Conservation (phyloP, 2,888 invertebrate genomes). For the Copidosoma aretas region DNA sequence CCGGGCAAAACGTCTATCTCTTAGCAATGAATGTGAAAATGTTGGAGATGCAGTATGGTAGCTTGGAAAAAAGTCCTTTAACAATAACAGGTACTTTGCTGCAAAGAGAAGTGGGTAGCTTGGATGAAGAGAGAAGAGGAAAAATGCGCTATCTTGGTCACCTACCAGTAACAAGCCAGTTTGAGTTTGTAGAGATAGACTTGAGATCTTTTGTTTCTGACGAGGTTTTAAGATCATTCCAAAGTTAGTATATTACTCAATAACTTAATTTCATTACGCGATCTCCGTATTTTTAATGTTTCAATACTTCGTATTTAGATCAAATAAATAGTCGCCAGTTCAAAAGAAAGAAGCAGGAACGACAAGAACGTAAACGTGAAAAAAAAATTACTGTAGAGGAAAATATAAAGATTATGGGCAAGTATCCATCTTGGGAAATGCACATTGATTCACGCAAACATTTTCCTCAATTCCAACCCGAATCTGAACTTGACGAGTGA, state of each 20-base stretch:
- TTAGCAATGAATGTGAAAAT: conserved; percentile 90
- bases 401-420: conserved; percentile 72
- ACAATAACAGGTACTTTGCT: conserved; percentile 78
- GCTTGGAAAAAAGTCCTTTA: conserved; percentile 78
- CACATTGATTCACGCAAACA: conserved; percentile 72
- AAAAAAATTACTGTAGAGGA: conserved; percentile 77
- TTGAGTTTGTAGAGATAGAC: conserved; percentile 88
- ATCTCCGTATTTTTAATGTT: no score
- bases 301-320: background rate
- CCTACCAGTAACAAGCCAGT: conserved; percentile 87
- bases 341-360: conserved; percentile 73
- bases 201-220: conserved; percentile 75
- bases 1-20: conserved; percentile 92
- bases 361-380: conserved; percentile 82
- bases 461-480: conserved; percentile 65
- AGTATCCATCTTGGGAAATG: conserved; percentile 68
- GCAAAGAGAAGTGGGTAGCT: conserved; percentile 86
- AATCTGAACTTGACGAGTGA: conserved; percentile 48
- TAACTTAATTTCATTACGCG: background rate
- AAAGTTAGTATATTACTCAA: conserved; percentile 61
- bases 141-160: conserved; percentile 81
- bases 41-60: conserved; percentile 85
- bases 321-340: conserved; percentile 65
- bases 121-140: conserved; percentile 81
- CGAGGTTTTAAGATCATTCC: conserved; percentile 73